phyloP scores from a whole-genome alignment of 2,113 vertebrate genomes.

The Pedetes capensis region DNA sequence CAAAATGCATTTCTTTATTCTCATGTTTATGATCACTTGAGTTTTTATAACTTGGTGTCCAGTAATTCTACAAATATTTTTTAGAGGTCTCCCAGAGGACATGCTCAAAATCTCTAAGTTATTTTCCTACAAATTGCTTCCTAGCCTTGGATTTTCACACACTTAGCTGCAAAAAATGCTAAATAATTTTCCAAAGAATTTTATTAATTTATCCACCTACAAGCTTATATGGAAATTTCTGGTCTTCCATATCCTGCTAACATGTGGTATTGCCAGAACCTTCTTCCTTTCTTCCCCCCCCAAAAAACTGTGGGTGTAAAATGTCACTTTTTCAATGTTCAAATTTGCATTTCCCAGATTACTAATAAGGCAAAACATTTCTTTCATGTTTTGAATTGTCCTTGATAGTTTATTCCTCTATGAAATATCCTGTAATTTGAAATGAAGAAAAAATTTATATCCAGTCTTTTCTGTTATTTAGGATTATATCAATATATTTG shows the following conservation, averaged over 20 bases:
- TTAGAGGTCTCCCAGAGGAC: neutral
- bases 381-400: neutral
- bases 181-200: neutral
- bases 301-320: neutral
- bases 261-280: neutral
- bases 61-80: neutral
- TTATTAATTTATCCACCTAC: neutral
- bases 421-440: neutral
- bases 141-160: neutral
- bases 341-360: constrained; percentile 19
- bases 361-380: neutral
- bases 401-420: neutral
- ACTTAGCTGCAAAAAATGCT: neutral
- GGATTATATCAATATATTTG: neutral
- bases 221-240: neutral
- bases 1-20: neutral
- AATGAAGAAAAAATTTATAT: neutral
- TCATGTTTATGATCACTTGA: neutral
- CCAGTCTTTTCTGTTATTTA: constrained; percentile 4
- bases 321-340: neutral
- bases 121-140: neutral
- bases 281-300: neutral
- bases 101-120: neutral
- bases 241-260: neutral
- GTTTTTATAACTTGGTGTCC: neutral